Evolutionary conservation across 2,888 invertebrate species (phyloP).

Genomic region (Nemurella pictetii): DNA sequence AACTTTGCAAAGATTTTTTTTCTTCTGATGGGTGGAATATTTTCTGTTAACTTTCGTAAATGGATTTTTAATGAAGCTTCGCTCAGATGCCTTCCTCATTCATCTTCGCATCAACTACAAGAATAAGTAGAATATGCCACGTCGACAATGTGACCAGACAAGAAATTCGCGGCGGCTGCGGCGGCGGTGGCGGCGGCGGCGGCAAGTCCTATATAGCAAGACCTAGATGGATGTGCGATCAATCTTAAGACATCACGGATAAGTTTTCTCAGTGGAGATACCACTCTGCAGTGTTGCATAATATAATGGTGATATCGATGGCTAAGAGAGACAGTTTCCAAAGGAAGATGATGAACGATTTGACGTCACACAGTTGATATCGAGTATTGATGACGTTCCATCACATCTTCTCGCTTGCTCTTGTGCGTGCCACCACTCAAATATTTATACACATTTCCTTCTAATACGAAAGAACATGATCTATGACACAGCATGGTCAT

Average conservation of each 20-base stretch:
- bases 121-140: not conserved
- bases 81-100: conserved; percentile 32
- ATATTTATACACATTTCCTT: not conserved
- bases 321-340: not conserved
- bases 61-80: conserved; percentile 42
- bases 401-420: not conserved
- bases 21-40: not conserved
- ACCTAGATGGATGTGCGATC: not conserved
- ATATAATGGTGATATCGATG: not conserved
- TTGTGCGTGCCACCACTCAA: not conserved
- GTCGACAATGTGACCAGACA: not conserved
- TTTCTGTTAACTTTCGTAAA: conserved; percentile 35
- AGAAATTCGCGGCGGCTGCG: not conserved
- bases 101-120: conserved; percentile 7
- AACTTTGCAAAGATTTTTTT: not conserved
- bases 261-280: not conserved
- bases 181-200: no score
- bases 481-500: not conserved
- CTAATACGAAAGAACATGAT: not conserved
- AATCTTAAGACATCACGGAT: not conserved
- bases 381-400: not conserved
- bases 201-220: not conserved
- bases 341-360: not conserved
- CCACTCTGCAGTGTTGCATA: not conserved
- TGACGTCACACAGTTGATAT: not conserved